Evolutionary conservation across 2,797 vertebrate species (phyloP), one percentile per base, ranked within the genome.

Genomic region (Pipistrellus kuhlii): DNA sequence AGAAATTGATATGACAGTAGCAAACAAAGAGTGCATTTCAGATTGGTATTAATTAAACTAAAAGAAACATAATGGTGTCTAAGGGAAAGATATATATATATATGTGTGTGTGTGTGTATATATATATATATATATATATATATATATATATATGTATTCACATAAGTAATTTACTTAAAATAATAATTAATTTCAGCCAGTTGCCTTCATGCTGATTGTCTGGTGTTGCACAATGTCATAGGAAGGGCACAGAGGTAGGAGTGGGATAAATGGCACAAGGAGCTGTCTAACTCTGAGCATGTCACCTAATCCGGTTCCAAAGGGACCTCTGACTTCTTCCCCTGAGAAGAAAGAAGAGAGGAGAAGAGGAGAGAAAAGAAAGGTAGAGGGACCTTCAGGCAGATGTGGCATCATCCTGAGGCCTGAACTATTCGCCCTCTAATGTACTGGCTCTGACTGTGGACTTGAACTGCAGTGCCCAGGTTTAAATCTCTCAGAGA

Each of bases 1-100:
- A 90, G 94, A 92, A 90, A 94, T 35, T 46, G 35, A 92, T 92
- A 78, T 59, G 51, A 71, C 2, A 46, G 17, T 53, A 51, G 21
- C 7, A 53, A 83, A 69, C 48, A 83, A 89, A 95, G 71, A 35
- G 46, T 25, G 17, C 35, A 25, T 83, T 94, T 94, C 72, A 92
- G 64, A 80, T 69, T 15, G 23, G n/a, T 73, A 76, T 69, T 95
- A 81, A 93, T 75, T 93, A 88, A 91, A 81, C 27, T 44, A 35
- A 85, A 83, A 83, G 41, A 90, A 76, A 72, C 35, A 92, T 38
- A 35, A n/a, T 32, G 46, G 27, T 57, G 30, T 72, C 76, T 90
- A 72, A 48, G 20, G 75, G 38, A 38, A 59, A 44, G 9, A 38
- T 59, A 21, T 73, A 44, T 44, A 44, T 44, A 44, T 7, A 38